Evolutionary conservation across 2,113 vertebrate species (phyloP).

Genomic region (Scophthalmus maximus): DNA sequence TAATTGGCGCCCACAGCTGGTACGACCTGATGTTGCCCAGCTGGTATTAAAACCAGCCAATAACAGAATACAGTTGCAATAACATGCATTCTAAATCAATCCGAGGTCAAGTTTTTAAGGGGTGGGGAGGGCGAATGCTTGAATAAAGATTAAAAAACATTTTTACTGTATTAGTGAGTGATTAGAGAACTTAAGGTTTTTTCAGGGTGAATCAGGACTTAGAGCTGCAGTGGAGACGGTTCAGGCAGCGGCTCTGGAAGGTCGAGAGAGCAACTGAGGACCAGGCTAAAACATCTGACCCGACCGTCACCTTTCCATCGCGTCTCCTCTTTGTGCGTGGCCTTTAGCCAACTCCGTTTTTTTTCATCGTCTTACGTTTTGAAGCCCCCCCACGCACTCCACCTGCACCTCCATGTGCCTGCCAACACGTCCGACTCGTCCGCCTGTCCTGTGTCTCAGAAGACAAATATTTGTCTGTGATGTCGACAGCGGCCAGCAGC

Average conservation of each 20-base stretch:
- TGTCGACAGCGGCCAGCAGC: slow-evolving; percentile 53
- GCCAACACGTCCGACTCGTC: slow-evolving; percentile 44
- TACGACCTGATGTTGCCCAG: neutral
- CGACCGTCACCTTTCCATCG: neutral
- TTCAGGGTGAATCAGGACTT: neutral
- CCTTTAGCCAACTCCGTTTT: neutral
- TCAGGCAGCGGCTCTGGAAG: too few relatives aligned
- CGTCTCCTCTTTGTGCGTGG: neutral
- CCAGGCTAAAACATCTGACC: slow-evolving; percentile 16
- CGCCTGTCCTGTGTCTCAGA: slow-evolving; percentile 48
- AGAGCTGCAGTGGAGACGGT: neutral
- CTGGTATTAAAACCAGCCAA: neutral
- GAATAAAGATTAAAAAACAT: neutral
- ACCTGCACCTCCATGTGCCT: slow-evolving; percentile 37
- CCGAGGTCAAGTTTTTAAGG: neutral
- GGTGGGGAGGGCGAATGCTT: neutral
- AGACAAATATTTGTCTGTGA: slow-evolving; percentile 76
- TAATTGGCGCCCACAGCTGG: neutral
- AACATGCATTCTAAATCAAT: neutral
- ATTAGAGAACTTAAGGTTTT: too few relatives aligned
- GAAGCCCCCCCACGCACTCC: neutral
- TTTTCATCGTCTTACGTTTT: slow-evolving; percentile 11
- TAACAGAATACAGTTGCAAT: neutral
- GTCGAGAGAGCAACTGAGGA: too few relatives aligned
- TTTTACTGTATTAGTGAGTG: neutral